Percentiles rank a stretch among this genome's conserved stretches.
Evolutionary conservation across 2,797 vertebrate genomes (phyloP).

Genomic region (Brachyrhaphis roseni): DNA sequence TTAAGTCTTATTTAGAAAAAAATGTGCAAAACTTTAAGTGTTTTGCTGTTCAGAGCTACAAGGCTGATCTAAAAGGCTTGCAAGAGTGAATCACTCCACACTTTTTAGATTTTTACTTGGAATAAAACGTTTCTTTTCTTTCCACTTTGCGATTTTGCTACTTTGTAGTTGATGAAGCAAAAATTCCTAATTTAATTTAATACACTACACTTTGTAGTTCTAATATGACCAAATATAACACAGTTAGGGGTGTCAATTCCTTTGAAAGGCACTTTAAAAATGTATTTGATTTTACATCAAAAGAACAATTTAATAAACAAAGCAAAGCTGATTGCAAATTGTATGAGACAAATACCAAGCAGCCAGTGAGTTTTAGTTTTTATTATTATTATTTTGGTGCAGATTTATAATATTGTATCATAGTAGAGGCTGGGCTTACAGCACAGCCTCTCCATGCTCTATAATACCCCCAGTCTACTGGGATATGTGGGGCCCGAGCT

Average conservation of each 20-base stretch:
- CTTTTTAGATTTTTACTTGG: not conserved
- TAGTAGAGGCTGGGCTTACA: constrained; percentile 44
- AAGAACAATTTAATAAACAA: not conserved
- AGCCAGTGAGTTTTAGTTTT: constrained; percentile 31
- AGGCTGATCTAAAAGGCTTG: not conserved
- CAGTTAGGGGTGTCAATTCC: not conserved
- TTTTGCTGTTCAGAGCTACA: not conserved
- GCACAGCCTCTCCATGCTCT: constrained; percentile 55
- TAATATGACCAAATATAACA: not conserved
- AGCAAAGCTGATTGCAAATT: constrained; percentile 1
- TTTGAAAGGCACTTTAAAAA: not conserved
- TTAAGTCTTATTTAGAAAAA: not conserved
- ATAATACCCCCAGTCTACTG: constrained; percentile 50
- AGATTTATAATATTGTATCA: constrained; percentile 53
- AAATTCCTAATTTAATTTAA: not conserved
- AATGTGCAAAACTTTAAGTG: not conserved
- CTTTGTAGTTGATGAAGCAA: not conserved
- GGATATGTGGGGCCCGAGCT: constrained; percentile 60
- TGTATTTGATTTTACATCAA: not conserved
- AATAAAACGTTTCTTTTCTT: not conserved
- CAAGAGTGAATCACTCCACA: not conserved
- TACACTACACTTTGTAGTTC: not conserved
- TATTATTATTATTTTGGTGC: constrained; percentile 5
- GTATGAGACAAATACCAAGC: constrained; percentile 58
- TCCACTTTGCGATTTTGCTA: not conserved